phyloP scores from a whole-genome alignment of 2,797 vertebrate genomes.

The Sebastes goodei region DNA sequence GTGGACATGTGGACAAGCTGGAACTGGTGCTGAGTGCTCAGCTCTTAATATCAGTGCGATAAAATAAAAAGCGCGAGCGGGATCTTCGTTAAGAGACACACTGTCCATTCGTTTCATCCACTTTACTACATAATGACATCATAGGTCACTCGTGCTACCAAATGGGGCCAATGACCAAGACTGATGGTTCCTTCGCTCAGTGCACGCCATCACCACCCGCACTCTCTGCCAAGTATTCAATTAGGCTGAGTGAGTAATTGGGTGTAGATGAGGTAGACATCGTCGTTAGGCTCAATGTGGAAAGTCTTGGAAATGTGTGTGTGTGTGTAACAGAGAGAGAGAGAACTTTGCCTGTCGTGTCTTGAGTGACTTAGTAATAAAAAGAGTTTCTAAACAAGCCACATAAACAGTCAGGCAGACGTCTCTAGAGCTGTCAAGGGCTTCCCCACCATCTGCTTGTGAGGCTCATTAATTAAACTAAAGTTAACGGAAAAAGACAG shows the following conservation, averaged over 20 bases:
- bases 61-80: neutral
- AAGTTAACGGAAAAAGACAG: constrained; percentile 8
- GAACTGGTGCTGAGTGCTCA: neutral
- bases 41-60: neutral
- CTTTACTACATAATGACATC: constrained; percentile 67
- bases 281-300: constrained; percentile 54
- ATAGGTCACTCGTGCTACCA: constrained; percentile 61
- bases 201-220: constrained; percentile 47
- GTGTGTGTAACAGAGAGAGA: constrained; percentile 6
- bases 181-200: constrained; percentile 58
- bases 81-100: constrained; percentile 17
- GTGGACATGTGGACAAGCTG: constrained; percentile 16
- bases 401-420: constrained; percentile 60
- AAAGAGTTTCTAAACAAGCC: constrained; percentile 63
- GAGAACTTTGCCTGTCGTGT: constrained; percentile 12
- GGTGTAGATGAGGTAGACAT: constrained; percentile 72
- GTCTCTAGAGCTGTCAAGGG: constrained; percentile 19
- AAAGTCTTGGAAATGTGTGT: constrained; percentile 64
- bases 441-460: constrained; percentile 27
- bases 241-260: constrained; percentile 78
- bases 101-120: constrained; percentile 47
- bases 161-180: constrained; percentile 71
- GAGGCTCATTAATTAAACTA: constrained; percentile 25
- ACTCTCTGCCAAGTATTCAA: constrained; percentile 79
- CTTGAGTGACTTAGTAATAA: constrained; percentile 39